Percentiles rank a stretch among this genome's conserved stretches.
These are phyloP conservation scores for Phalacrocorax brasilianus DNA, from an alignment of 2,113 vertebrate genomes.

Conservation along the genomic window DNA sequence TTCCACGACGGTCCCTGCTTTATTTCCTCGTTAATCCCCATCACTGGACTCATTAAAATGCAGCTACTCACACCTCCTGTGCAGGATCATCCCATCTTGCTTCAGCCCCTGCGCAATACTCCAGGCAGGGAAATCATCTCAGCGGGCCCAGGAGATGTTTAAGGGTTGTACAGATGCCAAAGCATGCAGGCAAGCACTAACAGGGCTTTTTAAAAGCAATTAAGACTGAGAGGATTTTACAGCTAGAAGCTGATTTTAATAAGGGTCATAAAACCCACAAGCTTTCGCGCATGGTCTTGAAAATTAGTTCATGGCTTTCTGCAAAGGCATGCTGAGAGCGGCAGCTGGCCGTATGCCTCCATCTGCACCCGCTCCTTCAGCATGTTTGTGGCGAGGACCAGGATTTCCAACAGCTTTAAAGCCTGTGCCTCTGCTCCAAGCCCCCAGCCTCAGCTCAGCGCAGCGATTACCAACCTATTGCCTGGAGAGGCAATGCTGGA, in stretches of 20 bases:
- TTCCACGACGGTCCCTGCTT: rapidly evolving
- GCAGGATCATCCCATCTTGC: neutral
- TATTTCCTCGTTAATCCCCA: neutral
- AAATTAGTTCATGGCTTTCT: neutral
- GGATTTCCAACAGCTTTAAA: rapidly evolving
- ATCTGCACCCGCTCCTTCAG: neutral
- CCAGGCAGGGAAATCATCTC: neutral
- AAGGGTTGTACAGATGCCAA: neutral
- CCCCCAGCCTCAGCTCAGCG: neutral
- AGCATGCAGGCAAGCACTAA: neutral
- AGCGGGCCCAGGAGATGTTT: neutral
- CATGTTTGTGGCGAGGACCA: rapidly evolving
- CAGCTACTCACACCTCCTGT: rapidly evolving
- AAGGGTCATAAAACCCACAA: neutral
- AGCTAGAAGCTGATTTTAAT: neutral
- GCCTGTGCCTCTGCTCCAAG: neutral
- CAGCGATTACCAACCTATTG: rapidly evolving
- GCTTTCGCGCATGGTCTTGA: neutral
- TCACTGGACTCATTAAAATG: neutral
- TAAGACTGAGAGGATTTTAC: neutral
- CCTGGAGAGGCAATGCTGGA: neutral
- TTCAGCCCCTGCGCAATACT: neutral
- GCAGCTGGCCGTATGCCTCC: neutral
- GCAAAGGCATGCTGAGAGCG: neutral
- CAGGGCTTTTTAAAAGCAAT: neutral